Percentiles rank a stretch among this genome's conserved stretches.
phyloP scores from a whole-genome alignment of 2,888 invertebrate species.

The Shargacucullia verbasci region DNA sequence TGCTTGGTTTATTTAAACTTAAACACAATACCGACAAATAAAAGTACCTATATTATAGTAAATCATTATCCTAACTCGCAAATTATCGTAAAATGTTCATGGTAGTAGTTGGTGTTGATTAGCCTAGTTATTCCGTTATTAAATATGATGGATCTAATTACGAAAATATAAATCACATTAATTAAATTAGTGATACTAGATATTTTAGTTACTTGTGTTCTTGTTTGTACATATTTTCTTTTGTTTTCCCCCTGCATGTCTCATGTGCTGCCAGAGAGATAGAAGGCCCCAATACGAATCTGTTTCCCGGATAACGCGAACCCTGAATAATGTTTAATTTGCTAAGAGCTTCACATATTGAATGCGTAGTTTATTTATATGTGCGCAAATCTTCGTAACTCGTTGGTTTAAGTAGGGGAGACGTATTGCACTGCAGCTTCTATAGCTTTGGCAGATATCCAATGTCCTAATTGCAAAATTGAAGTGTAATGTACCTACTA shows the following conservation, averaged over 20 bases:
- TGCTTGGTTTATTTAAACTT: too few relatives aligned
- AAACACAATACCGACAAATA: too few relatives aligned
- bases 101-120: too few relatives aligned
- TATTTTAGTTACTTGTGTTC: too few relatives aligned
- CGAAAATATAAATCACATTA: too few relatives aligned
- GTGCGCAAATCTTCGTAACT: constrained; percentile 31
- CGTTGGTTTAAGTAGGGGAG: constrained; percentile 30
- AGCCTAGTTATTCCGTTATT: too few relatives aligned
- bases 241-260: not conserved
- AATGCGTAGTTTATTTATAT: constrained; percentile 43
- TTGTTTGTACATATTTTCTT: too few relatives aligned
- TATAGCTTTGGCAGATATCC: constrained; percentile 60
- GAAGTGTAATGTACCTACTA: constrained; percentile 8
- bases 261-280: not conserved
- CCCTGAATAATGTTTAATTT: constrained; percentile 41
- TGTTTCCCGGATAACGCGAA: constrained; percentile 13
- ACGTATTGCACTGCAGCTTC: constrained; percentile 45
- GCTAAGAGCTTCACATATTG: constrained; percentile 31
- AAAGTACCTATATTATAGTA: too few relatives aligned
- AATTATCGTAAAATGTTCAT: too few relatives aligned
- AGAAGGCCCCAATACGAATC: constrained; percentile 1
- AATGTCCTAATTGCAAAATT: constrained; percentile 61
- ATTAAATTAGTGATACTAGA: too few relatives aligned
- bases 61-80: too few relatives aligned
- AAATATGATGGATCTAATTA: too few relatives aligned